Evolutionary conservation across 2,888 invertebrate genomes (phyloP).

Genomic region (Pandemis heparana): DNA sequence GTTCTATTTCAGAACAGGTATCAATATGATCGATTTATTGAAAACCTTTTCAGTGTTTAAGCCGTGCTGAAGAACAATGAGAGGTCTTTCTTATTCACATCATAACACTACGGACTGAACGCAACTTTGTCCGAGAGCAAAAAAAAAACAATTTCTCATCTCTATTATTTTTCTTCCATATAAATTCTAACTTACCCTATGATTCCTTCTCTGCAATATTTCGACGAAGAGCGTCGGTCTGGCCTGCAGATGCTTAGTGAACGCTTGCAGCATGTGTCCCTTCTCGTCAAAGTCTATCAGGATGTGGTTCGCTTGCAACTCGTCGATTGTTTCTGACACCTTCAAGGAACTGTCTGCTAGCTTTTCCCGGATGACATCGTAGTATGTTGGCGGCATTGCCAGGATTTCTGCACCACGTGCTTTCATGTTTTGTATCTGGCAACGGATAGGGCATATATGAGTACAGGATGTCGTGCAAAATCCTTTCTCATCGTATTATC

Average conservation of each 20-base stretch:
- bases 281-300: slow-evolving; percentile 98
- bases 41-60: too few species aligned
- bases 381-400: slow-evolving; percentile 95
- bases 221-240: slow-evolving; percentile 98
- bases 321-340: slow-evolving; percentile 91
- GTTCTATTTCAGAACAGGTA: too few species aligned
- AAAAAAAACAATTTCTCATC: too few species aligned
- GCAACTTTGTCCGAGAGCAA: too few species aligned
- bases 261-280: slow-evolving; percentile 98
- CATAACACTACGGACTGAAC: too few species aligned
- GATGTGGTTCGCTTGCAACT: slow-evolving; percentile 93
- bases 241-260: slow-evolving; percentile 97
- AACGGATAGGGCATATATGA: slow-evolving; percentile 33
- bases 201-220: slow-evolving; percentile 97
- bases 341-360: slow-evolving; percentile 90
- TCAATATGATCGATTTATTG: too few species aligned
- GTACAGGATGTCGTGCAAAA: too few species aligned
- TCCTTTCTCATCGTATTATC: too few species aligned
- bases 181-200: slow-evolving; percentile 87
- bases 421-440: slow-evolving; percentile 89
- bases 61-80: too few species aligned
- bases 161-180: background rate
- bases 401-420: slow-evolving; percentile 95
- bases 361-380: slow-evolving; percentile 91
- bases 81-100: too few species aligned